phyloP scores from a whole-genome alignment of 2,888 invertebrate genomes.

The Norana najaformis region DNA sequence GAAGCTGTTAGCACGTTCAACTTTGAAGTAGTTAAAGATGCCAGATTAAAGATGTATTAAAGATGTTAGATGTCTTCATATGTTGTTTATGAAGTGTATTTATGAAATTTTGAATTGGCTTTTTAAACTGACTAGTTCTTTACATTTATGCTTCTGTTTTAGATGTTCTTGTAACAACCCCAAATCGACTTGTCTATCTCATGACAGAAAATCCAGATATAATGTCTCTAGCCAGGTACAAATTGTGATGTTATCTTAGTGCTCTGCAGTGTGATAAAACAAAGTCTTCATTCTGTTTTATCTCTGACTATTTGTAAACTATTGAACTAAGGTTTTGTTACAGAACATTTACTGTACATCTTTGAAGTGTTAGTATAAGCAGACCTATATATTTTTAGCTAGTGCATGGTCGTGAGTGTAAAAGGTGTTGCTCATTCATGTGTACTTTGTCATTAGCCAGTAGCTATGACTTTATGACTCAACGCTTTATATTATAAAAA shows the following conservation, averaged over 20 bases:
- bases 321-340: background rate
- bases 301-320: background rate
- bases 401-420: background rate
- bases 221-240: conserved; percentile 68
- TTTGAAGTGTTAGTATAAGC: background rate
- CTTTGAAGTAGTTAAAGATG: background rate
- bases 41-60: conserved; percentile 13
- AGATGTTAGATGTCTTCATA: background rate
- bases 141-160: conserved; percentile 54
- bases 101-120: background rate
- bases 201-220: conserved; percentile 77
- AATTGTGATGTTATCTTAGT: background rate
- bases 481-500: background rate
- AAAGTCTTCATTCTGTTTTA: background rate
- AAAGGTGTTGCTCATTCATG: background rate
- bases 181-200: conserved; percentile 84
- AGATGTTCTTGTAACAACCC: conserved; percentile 92
- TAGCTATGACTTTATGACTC: background rate
- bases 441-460: background rate
- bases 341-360: background rate
- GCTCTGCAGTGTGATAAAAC: background rate
- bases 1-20: background rate
- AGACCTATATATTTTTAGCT: background rate
- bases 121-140: background rate
- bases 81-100: background rate